Percentiles rank a stretch among this genome's conserved stretches.
These are phyloP conservation scores for Triplophysa tibetana DNA, from an alignment of 2,113 vertebrate species.

Conservation along the genomic window DNA sequence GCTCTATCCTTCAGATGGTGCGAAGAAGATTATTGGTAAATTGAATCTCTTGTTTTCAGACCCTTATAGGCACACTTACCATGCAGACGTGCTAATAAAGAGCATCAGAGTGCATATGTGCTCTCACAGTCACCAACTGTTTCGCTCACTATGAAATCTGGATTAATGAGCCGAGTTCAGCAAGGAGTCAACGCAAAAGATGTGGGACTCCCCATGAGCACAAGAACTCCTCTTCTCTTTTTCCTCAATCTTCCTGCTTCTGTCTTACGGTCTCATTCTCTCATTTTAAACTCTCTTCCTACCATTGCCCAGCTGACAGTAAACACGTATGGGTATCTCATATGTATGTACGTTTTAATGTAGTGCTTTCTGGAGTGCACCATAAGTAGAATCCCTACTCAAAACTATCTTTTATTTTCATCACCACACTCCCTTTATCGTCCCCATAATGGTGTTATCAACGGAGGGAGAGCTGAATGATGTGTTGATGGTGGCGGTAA, in stretches of 20 bases:
- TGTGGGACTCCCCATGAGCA: slow-evolving; percentile 31
- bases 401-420: neutral
- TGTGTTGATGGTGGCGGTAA: slow-evolving; percentile 2
- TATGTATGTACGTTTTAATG: slow-evolving; percentile 32
- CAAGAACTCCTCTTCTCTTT: neutral
- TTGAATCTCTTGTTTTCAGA: slow-evolving; percentile 29
- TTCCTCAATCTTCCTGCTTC: slow-evolving; percentile 14
- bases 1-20: neutral
- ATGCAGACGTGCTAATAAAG: slow-evolving; percentile 43
- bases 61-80: slow-evolving; percentile 43
- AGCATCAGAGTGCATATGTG: slow-evolving; percentile 22
- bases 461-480: slow-evolving; percentile 26
- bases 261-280: neutral
- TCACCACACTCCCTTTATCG: slow-evolving; percentile 16
- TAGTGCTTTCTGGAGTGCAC: slow-evolving; percentile 18
- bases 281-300: neutral
- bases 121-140: slow-evolving; percentile 36
- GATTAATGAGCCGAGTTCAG: slow-evolving; percentile 54
- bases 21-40: slow-evolving; percentile 2
- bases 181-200: slow-evolving; percentile 49
- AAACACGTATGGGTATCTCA: slow-evolving; percentile 12
- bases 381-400: slow-evolving; percentile 29
- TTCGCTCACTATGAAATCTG: slow-evolving; percentile 51
- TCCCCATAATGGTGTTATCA: slow-evolving; percentile 20
- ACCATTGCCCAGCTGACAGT: neutral